These are phyloP conservation scores for Shargacucullia verbasci DNA, from an alignment of 2,888 invertebrate genomes.

Conservation along the genomic window DNA sequence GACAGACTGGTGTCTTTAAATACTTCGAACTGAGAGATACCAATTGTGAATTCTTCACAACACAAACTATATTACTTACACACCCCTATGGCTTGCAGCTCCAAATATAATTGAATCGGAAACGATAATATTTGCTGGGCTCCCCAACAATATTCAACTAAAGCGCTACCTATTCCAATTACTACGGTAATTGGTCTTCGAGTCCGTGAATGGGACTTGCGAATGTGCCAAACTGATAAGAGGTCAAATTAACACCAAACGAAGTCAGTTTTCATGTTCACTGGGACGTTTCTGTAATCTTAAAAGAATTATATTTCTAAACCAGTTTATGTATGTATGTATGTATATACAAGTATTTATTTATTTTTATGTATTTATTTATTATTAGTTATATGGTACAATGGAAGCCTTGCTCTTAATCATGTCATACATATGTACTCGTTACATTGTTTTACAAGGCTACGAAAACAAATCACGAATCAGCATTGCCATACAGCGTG, in stretches of 20 bases:
- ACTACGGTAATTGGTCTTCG: constrained; percentile 50
- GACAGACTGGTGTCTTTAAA: too few relatives aligned
- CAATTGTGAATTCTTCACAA: not conserved
- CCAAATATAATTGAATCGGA: constrained; percentile 33
- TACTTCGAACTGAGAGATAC: not conserved
- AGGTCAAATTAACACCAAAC: constrained; percentile 40
- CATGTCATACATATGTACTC: too few relatives aligned
- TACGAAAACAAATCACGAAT: too few relatives aligned
- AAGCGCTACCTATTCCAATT: constrained; percentile 47
- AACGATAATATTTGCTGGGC: constrained; percentile 42
- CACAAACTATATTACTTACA: constrained; percentile 6
- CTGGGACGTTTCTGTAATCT: constrained; percentile 11
- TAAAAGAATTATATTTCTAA: too few relatives aligned
- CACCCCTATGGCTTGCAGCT: constrained; percentile 5
- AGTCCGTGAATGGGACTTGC: constrained; percentile 31
- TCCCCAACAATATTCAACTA: constrained; percentile 35
- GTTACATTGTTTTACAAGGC: too few relatives aligned
- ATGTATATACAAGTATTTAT: too few relatives aligned
- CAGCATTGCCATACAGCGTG: too few relatives aligned
- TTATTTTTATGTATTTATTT: too few relatives aligned
- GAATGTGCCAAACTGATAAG: constrained; percentile 48
- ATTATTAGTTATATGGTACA: too few relatives aligned
- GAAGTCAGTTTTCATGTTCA: constrained; percentile 14
- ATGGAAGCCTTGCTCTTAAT: too few relatives aligned
- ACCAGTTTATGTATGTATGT: too few relatives aligned